Evolutionary conservation across 2,797 vertebrate species (phyloP).

Genomic region (Malacoraja senta): DNA sequence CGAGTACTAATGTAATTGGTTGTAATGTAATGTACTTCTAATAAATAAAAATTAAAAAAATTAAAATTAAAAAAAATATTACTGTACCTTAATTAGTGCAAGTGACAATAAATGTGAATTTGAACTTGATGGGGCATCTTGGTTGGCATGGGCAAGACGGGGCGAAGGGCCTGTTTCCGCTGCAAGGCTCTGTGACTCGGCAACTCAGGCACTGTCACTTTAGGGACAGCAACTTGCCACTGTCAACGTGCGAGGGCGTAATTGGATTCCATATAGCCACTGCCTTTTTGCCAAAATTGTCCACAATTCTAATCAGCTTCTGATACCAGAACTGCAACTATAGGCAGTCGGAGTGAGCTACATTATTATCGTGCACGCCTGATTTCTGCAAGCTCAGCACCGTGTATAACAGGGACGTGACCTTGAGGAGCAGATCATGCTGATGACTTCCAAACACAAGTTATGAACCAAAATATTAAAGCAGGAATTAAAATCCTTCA

Average conservation of each 20-base stretch:
- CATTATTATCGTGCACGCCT: background rate
- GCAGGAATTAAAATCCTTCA: background rate
- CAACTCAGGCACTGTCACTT: no score
- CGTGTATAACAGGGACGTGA: background rate
- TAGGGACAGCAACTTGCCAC: background rate
- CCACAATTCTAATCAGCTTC: background rate
- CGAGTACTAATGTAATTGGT: no score
- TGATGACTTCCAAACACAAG: background rate
- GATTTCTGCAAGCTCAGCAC: background rate
- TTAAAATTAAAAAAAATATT: no score
- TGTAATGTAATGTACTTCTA: no score
- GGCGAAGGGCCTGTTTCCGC: no score
- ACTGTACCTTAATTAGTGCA: no score
- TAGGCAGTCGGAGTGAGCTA: background rate
- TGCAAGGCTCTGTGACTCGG: no score
- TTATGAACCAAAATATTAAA: background rate
- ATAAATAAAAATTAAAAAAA: no score
- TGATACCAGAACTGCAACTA: background rate
- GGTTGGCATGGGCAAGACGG: no score
- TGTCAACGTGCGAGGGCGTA: background rate
- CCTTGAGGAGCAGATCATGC: background rate
- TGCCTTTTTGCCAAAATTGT: background rate
- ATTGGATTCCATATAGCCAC: background rate
- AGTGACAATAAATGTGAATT: no score
- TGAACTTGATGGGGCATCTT: no score